Base-by-base conservation (phyloP, 2,797 vertebrate species). In the Siniperca undulata region DNA sequence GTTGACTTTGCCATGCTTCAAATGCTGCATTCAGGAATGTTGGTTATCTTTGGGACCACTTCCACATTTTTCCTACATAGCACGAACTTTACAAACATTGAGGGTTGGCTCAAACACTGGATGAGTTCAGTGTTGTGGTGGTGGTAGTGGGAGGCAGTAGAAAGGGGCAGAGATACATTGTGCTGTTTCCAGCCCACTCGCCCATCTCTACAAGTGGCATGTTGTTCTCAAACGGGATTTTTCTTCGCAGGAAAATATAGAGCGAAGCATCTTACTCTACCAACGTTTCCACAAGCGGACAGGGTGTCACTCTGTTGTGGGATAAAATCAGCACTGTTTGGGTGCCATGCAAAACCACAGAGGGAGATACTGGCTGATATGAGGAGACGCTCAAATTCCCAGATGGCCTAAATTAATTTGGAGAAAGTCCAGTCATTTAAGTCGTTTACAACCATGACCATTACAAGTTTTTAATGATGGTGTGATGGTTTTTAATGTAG, bases 161-260 rank as follows among this genome's bases (percentile, higher is more conserved):
- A 79, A 52, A 55, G 44, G 56, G 46, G 86, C 80, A 87, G 74
- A 68, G 71, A 75, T 79, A 73, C 81, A 88, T 78, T 84, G 80
- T 85, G 81, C 50, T 71, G 58, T 71, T 59, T 83, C 14, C 72
- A 82, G 48, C 87, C 75, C 86, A 81, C 83, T 75, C 48, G 3
- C 16, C 65, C 48, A 14, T 72, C 76, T 67, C 67, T 24, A 78
- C 79, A 89, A 87, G 58, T 46, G 58, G 9, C 53, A 52, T 82
- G 65, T 82, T 90, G 88, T 91, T 89, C 50, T 84, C 82, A 77
- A 60, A 67, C 36, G 7, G 66, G 61, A 64, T 81, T 82, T 68
- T 60, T 56, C 40, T 80, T 64, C 12, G 34, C 64, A 24, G 36
- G 52, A 69, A 77, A 75, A 74, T 3, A 48, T 14, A 27, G 59